These are phyloP conservation scores for Chiroxiphia lanceolata DNA, from an alignment of 2,797 vertebrate genomes.

Conservation along the genomic window DNA sequence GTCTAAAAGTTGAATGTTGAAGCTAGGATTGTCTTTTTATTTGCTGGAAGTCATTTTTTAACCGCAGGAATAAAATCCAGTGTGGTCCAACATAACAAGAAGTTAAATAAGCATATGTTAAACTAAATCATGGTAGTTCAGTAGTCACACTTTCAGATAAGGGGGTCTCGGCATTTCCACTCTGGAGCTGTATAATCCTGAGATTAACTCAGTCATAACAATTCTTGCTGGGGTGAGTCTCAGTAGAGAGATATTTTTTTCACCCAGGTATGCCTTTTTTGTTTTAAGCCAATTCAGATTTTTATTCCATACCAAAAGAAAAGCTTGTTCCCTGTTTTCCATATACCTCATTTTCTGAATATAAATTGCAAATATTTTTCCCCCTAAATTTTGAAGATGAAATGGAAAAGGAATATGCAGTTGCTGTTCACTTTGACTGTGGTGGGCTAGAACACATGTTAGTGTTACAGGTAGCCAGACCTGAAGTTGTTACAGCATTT, in stretches of 20 bases:
- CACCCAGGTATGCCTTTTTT: background rate
- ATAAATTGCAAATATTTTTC: background rate
- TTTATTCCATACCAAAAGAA: background rate
- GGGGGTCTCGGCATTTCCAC: background rate
- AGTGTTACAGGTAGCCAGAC: background rate
- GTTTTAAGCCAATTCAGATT: background rate
- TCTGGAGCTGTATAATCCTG: background rate
- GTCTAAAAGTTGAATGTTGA: background rate
- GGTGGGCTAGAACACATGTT: background rate
- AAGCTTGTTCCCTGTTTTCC: background rate
- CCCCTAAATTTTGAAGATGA: background rate
- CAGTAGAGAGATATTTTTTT: background rate
- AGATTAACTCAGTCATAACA: background rate
- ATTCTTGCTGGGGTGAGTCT: background rate
- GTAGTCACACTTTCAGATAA: background rate
- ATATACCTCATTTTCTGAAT: background rate
- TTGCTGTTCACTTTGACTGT: background rate
- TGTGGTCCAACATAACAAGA: background rate
- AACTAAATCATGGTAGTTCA: background rate
- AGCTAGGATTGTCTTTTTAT: background rate
- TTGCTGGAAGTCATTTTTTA: background rate
- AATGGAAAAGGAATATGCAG: background rate
- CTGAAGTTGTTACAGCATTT: background rate
- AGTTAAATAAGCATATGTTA: background rate
- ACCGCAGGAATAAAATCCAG: background rate